Conservation (phyloP, 2,888 invertebrate species). For the Ectobius pallidus region DNA sequence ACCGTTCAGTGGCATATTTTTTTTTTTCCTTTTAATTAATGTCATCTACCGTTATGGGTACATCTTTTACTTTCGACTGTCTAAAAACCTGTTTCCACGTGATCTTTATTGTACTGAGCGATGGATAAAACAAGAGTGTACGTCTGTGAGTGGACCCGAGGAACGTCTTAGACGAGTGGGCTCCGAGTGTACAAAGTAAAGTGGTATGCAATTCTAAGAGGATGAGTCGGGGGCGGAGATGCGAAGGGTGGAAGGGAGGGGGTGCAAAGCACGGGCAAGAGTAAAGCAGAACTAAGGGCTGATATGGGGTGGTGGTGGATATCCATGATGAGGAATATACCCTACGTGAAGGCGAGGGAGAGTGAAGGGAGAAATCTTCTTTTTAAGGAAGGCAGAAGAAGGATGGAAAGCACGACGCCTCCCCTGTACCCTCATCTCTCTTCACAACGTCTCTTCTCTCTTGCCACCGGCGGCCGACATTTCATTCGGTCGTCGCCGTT, state of each 20-base stretch:
- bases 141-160: too few relatives aligned
- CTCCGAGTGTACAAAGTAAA: not conserved
- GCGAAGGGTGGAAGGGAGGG: not conserved
- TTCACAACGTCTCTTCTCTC: not conserved
- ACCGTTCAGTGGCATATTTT: too few relatives aligned
- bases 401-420: constrained; percentile 6
- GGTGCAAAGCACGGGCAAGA: not conserved
- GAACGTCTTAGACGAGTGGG: too few relatives aligned
- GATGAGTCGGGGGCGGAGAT: constrained; percentile 19
- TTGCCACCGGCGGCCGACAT: constrained; percentile 24
- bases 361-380: not conserved
- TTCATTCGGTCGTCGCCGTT: constrained; percentile 36
- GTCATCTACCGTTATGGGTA: too few relatives aligned
- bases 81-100: too few relatives aligned
- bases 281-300: constrained; percentile 13
- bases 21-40: too few relatives aligned
- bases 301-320: not conserved
- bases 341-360: not conserved
- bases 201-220: constrained; percentile 17
- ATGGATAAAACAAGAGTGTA: too few relatives aligned
- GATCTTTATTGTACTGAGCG: too few relatives aligned
- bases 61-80: too few relatives aligned
- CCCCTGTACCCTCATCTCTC: not conserved
- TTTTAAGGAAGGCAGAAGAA: not conserved
- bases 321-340: constrained; percentile 20